Evolutionary conservation across 1,140 invertebrate species (phyloP).

Genomic region (Temnothorax curvispinosus): DNA sequence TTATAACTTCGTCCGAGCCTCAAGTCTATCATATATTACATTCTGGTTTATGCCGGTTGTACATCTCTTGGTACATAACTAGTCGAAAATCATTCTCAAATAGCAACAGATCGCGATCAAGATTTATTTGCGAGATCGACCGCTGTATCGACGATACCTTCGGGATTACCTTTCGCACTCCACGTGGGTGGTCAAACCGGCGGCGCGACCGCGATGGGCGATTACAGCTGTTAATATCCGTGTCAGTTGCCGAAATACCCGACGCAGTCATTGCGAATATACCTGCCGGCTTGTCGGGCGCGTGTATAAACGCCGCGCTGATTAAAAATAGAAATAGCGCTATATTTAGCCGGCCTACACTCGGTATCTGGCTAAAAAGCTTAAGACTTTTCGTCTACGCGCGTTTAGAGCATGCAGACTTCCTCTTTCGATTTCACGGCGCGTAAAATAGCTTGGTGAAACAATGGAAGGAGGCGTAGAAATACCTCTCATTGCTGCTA

Average conservation of each 20-base stretch:
- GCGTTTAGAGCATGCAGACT: slow-evolving; percentile 3
- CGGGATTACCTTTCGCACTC: background rate
- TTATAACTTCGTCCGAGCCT: background rate
- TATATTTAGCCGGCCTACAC: slow-evolving; percentile 85
- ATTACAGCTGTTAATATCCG: slow-evolving; percentile 72
- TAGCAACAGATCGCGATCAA: background rate
- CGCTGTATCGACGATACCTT: background rate
- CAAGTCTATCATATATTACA: background rate
- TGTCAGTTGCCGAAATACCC: slow-evolving; percentile 79
- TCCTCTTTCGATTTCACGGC: slow-evolving; percentile 27
- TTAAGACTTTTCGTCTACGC: slow-evolving; percentile 78
- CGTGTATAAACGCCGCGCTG: slow-evolving; percentile 77
- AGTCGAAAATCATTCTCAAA: background rate
- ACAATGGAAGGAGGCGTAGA: background rate
- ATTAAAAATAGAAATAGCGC: slow-evolving; percentile 82
- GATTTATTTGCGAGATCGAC: background rate
- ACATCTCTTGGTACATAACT: background rate
- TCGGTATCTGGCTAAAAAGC: slow-evolving; percentile 83
- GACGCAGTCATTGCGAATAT: slow-evolving; percentile 75
- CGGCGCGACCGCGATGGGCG: slow-evolving; percentile 8
- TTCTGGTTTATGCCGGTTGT: background rate
- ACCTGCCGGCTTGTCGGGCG: slow-evolving; percentile 57
- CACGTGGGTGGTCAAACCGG: background rate
- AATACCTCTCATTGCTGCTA: background rate
- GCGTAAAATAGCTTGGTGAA: slow-evolving; percentile 9